Evolutionary conservation across 2,888 invertebrate species (phyloP), one percentile per base, ranked within the genome.

Genomic region (Endotricha flammealis): DNA sequence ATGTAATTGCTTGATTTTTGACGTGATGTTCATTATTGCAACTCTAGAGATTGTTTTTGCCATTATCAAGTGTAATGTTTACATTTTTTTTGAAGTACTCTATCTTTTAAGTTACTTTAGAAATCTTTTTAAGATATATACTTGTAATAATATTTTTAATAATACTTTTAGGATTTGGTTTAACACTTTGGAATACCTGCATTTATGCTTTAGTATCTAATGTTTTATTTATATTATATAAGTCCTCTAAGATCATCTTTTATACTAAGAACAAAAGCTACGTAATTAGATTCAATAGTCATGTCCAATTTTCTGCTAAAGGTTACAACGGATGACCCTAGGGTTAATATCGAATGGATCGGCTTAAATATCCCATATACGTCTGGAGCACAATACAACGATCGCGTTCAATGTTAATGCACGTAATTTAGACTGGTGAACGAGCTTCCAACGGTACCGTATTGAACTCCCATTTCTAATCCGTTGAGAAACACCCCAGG

Each of bases 341-440:
- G 50, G 64, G 65, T 64, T 62, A 61, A 55, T 55, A 53, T 59
- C 61, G 35, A 42, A 56, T 60, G 63, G 60, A 59, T 59, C 46
- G 58, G 53, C 56, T 64, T 50, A 58, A 60, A 20, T 71, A 64
- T 61, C 49, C 77, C 75, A 63, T 77, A 75, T 74, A 76, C 32
- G 72, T 73, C 67, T 49, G 50, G 52, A 48, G 52, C 57, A 75
- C 69, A 75, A 74, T 74, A 67, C 36, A 51, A 49, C 57, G 61
- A 73, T 69, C 70, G 70, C 65, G 71, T 67, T 71, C 60, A 59
- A 59, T 61, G 57, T 50, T 69, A 71, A 74, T 71, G 64, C 59
- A 56, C 54, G 65, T 67, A 67, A 71, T 70, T 77, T 69, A 62
- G 62, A 59, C 52, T 61, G 40, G 29, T 34, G 32, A 39, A 38